phyloP scores from a whole-genome alignment of 2,888 invertebrate genomes.

The Leucoptera coffeella region DNA sequence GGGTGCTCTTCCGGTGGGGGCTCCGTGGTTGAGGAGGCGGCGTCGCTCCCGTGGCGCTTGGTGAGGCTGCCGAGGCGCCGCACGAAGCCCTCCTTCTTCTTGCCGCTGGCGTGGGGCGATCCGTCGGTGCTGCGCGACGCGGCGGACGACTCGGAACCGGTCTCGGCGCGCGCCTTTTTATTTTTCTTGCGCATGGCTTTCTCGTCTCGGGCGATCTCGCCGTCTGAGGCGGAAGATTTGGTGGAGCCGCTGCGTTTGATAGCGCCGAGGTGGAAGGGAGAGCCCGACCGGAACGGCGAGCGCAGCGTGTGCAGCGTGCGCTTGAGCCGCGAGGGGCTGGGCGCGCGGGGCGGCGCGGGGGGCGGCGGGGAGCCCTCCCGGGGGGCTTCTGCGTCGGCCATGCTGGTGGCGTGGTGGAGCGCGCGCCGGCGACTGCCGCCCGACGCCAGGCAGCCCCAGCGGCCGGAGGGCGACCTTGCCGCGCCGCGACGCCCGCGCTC shows the following conservation, averaged over 20 bases:
- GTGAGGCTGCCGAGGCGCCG: slow-evolving; percentile 36
- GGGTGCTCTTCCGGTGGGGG: slow-evolving; percentile 12
- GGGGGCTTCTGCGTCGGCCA: slow-evolving; percentile 24
- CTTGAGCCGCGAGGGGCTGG: slow-evolving; percentile 32
- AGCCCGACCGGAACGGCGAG: slow-evolving; percentile 43
- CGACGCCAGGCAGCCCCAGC: slow-evolving; percentile 9
- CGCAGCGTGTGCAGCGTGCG: slow-evolving; percentile 43
- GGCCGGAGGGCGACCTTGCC: slow-evolving; percentile 17
- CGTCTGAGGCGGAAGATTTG: slow-evolving; percentile 42
- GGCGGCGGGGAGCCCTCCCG: slow-evolving; percentile 10
- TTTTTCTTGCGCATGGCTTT: slow-evolving; percentile 48
- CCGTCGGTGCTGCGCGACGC: slow-evolving; percentile 27
- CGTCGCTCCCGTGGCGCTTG: slow-evolving; percentile 24
- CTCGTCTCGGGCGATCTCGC: slow-evolving; percentile 38
- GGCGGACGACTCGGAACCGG: slow-evolving; percentile 11
- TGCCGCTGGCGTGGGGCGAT: slow-evolving; percentile 22
- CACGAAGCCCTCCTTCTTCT: slow-evolving; percentile 33
- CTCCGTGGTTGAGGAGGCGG: slow-evolving; percentile 13
- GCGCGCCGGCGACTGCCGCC: slow-evolving; percentile 24
- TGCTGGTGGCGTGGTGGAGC: slow-evolving; percentile 24
- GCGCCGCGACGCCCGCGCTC: slow-evolving; percentile 17
- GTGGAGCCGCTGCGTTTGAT: slow-evolving; percentile 35
- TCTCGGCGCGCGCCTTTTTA: slow-evolving; percentile 34
- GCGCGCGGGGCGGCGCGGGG: slow-evolving; percentile 13
- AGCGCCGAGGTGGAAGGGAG: slow-evolving; percentile 47